Percentiles rank a stretch among this genome's conserved stretches.
Conservation (phyloP, 1,140 invertebrate species). For the Gyrodactylus bullatarudis region DNA sequence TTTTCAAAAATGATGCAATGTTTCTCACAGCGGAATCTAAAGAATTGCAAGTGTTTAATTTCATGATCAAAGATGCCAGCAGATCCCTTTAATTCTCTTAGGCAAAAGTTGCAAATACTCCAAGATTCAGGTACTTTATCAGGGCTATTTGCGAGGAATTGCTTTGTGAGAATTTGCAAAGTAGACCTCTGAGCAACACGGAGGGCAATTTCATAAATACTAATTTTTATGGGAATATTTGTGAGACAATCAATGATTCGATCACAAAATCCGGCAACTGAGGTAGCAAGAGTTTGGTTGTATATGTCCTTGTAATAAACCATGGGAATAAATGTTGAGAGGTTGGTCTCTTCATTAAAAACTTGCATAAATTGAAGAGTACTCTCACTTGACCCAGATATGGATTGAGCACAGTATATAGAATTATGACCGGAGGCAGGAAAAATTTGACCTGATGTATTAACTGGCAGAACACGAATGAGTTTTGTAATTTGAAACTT, state of each 20-base stretch:
- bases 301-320: background rate
- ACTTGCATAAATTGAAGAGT: background rate
- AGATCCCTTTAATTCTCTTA: constrained; percentile 1
- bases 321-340: background rate
- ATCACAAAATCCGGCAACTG: background rate
- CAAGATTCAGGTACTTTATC: background rate
- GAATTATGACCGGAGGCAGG: background rate
- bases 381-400: background rate
- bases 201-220: background rate
- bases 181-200: background rate
- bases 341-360: background rate
- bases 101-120: constrained; percentile 1
- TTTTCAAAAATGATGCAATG: background rate
- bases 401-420: background rate
- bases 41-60: background rate
- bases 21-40: background rate
- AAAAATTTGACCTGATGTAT: background rate
- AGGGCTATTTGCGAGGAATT: background rate
- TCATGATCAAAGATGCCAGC: constrained; percentile 4
- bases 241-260: background rate
- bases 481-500: background rate
- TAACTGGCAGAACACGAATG: background rate
- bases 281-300: background rate
- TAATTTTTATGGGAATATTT: background rate
- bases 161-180: background rate